These are phyloP conservation scores for Hycleus cichorii DNA, from an alignment of 1,140 invertebrate genomes.

Conservation along the genomic window DNA sequence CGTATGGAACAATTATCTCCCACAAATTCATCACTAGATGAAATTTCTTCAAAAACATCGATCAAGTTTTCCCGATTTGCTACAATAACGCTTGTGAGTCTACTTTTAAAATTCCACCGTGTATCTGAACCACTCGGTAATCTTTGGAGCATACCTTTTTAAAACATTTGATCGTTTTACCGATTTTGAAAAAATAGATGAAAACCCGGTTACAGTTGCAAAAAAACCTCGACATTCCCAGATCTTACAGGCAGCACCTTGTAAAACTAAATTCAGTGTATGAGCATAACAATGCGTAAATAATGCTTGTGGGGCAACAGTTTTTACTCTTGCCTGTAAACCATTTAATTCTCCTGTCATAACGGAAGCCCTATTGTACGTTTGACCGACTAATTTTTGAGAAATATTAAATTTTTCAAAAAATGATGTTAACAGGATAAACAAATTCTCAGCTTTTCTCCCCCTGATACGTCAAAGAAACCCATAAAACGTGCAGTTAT, in stretches of 20 bases:
- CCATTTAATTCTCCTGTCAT: constrained; percentile 31
- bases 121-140: background rate
- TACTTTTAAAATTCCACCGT: constrained; percentile 10
- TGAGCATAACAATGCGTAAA: constrained; percentile 37
- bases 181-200: constrained; percentile 13
- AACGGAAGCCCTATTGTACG: constrained; percentile 32
- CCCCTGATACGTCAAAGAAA: constrained; percentile 13
- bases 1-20: background rate
- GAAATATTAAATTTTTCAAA: constrained; percentile 18
- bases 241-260: constrained; percentile 23
- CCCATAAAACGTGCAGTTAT: constrained; percentile 25
- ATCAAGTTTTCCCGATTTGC: background rate
- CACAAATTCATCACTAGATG: background rate
- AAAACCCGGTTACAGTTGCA: background rate
- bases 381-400: constrained; percentile 34
- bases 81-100: background rate
- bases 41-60: constrained; percentile 9
- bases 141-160: background rate
- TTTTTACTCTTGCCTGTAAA: constrained; percentile 27
- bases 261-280: constrained; percentile 33
- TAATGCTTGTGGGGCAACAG: constrained; percentile 25
- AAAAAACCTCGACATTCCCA: constrained; percentile 29
- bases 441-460: constrained; percentile 17
- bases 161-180: background rate
- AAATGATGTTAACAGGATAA: constrained; percentile 18